phyloP scores from a whole-genome alignment of 2,797 vertebrate genomes.

The Sparidentex hasta region DNA sequence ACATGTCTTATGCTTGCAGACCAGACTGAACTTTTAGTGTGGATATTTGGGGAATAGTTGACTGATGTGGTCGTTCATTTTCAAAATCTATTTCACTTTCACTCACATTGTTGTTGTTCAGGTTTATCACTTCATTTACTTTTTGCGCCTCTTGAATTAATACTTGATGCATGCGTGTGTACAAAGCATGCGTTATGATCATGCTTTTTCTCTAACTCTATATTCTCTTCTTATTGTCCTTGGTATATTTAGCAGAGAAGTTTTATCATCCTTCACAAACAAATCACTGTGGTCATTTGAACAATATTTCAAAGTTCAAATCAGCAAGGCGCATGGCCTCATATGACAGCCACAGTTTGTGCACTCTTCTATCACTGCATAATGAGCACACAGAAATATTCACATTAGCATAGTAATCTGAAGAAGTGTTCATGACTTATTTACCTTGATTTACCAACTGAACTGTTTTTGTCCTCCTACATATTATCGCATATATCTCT shows the following conservation, averaged over 20 bases:
- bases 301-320: slow-evolving; percentile 74
- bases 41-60: slow-evolving; percentile 43
- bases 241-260: slow-evolving; percentile 57
- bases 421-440: slow-evolving; percentile 72
- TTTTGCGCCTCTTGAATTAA: slow-evolving; percentile 66
- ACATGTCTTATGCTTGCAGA: slow-evolving; percentile 26
- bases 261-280: slow-evolving; percentile 61
- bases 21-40: slow-evolving; percentile 30
- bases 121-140: slow-evolving; percentile 69
- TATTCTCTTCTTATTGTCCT: slow-evolving; percentile 50
- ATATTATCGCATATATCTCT: slow-evolving; percentile 45
- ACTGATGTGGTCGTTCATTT: slow-evolving; percentile 53
- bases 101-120: slow-evolving; percentile 52
- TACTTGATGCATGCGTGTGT: slow-evolving; percentile 39
- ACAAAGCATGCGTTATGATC: slow-evolving; percentile 52
- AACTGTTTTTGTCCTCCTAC: slow-evolving; percentile 53
- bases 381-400: slow-evolving; percentile 74
- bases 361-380: slow-evolving; percentile 74
- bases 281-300: slow-evolving; percentile 68
- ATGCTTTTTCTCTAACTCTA: slow-evolving; percentile 13
- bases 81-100: slow-evolving; percentile 47
- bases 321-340: slow-evolving; percentile 57
- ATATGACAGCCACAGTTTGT: slow-evolving; percentile 65
- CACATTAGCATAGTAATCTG: slow-evolving; percentile 80
- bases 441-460: slow-evolving; percentile 64